phyloP scores from a whole-genome alignment of 1,140 invertebrate genomes.

The Ceratoteleas bidentatus region DNA sequence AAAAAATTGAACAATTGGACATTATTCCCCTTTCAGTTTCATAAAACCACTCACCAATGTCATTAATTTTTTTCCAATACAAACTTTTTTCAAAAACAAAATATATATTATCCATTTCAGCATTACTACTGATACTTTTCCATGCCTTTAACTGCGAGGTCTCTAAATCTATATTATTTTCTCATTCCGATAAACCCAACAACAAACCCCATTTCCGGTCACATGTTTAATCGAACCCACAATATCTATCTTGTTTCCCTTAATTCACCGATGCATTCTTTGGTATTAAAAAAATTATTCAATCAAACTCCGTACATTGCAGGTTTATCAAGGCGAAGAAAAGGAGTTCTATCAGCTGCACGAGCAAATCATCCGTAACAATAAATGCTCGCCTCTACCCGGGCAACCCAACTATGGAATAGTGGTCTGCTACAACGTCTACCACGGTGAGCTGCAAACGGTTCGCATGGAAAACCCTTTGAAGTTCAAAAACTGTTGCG shows the following conservation, averaged over 20 bases:
- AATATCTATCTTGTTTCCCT: neutral
- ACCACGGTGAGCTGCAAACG: constrained; percentile 88
- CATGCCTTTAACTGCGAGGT: too few relatives aligned
- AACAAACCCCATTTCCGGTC: too few relatives aligned
- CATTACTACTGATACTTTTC: too few relatives aligned
- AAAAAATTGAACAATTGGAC: too few relatives aligned
- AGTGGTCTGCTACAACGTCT: constrained; percentile 86
- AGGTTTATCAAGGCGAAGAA: constrained; percentile 93
- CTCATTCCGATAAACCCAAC: too few relatives aligned
- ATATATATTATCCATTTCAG: too few relatives aligned
- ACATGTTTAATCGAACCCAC: too few relatives aligned
- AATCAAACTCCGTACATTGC: constrained; percentile 34
- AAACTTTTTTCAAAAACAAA: too few relatives aligned
- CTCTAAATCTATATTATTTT: too few relatives aligned
- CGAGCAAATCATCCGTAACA: constrained; percentile 92
- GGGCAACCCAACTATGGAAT: constrained; percentile 85
- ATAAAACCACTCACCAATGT: too few relatives aligned
- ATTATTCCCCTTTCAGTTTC: too few relatives aligned
- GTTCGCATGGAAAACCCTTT: constrained; percentile 89
- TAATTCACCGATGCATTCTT: neutral
- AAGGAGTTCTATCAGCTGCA: constrained; percentile 95
- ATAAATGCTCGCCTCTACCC: constrained; percentile 89
- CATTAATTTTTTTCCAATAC: too few relatives aligned
- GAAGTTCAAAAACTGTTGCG: constrained; percentile 90
- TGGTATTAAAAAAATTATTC: constrained; percentile 9